Percentiles rank a stretch among this genome's conserved stretches.
These are phyloP conservation scores for Himantopus leucocephalus DNA, from an alignment of 2,113 vertebrate genomes.

Conservation along the genomic window DNA sequence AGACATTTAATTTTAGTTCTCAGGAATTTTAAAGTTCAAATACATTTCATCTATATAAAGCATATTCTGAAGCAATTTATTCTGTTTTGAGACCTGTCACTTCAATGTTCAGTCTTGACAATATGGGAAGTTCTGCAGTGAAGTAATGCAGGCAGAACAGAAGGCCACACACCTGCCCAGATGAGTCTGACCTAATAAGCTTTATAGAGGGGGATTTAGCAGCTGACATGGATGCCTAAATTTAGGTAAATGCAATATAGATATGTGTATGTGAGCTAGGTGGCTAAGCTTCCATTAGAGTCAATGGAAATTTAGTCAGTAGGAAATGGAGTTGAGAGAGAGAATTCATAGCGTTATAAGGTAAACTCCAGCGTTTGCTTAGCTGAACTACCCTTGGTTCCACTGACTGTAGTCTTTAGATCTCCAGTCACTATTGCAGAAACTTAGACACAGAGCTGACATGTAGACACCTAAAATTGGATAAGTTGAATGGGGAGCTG, in stretches of 20 bases:
- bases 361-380: neutral
- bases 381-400: neutral
- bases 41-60: neutral
- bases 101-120: neutral
- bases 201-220: neutral
- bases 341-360: neutral
- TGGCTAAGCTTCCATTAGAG: neutral
- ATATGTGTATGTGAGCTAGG: neutral
- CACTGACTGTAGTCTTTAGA: neutral
- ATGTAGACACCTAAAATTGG: neutral
- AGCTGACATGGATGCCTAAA: neutral
- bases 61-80: conserved; percentile 8
- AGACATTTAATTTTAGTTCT: conserved; percentile 5
- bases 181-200: neutral
- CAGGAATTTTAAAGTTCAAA: neutral
- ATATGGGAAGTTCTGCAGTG: neutral
- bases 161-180: neutral
- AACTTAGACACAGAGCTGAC: neutral
- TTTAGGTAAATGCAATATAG: neutral
- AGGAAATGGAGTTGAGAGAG: neutral
- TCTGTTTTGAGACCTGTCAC: conserved; percentile 10
- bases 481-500: neutral
- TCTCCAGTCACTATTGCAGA: neutral
- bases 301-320: neutral
- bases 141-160: neutral